Evolutionary conservation across 2,888 invertebrate species (phyloP), one percentile per base, ranked within the genome.

Genomic region (Tetanocera ferruginea): DNA sequence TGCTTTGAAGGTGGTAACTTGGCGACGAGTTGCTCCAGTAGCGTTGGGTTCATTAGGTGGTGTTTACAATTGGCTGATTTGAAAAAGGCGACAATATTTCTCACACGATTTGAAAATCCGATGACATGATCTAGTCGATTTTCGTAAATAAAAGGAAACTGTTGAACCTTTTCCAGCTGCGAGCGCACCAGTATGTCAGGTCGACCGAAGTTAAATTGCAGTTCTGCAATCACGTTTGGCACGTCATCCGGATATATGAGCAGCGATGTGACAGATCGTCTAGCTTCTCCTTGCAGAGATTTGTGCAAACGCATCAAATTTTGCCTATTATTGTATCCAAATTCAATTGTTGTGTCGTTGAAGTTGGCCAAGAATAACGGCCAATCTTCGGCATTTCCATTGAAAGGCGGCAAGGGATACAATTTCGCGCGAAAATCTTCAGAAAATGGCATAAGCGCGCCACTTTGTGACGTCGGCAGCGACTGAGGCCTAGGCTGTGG

Each of bases 121-220:
- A 66, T 6, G 6, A 66, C 34, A 17, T 17, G 31, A 31, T 66
- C 37, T 37, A 37, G 11, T 37, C 66, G 37, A 37, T 37, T 66
- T 11, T 66, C 37, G 14, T 14, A 66, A 37, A 66, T 66, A 37
- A 37, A n/a, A 19, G 79, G 78, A 19, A 67, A 77, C 5, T 66
- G 17, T 25, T 75, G 23, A 6, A 81, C 52, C 37, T 76, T 80
- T n/a, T 57, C 64, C 28, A 79, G n/a, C n/a, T 81, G 78, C 2
- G 69, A 28, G 4, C 11, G 37, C 17, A 79, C 72, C 1, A 77
- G 62, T 25, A 78, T 5, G 31, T 79, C 79, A 37, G 79, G 62
- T 1, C 76, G 72, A n/a, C 76, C 79, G 79, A 67, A 82, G 25
- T 74, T 78, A 31, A 82, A 81, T 49, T 79, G 19, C 0, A 80